Percentiles rank a stretch among this genome's conserved stretches.
These are phyloP conservation scores for Acanthosoma haemorrhoidale DNA, from an alignment of 2,888 invertebrate species.

Conservation along the genomic window DNA sequence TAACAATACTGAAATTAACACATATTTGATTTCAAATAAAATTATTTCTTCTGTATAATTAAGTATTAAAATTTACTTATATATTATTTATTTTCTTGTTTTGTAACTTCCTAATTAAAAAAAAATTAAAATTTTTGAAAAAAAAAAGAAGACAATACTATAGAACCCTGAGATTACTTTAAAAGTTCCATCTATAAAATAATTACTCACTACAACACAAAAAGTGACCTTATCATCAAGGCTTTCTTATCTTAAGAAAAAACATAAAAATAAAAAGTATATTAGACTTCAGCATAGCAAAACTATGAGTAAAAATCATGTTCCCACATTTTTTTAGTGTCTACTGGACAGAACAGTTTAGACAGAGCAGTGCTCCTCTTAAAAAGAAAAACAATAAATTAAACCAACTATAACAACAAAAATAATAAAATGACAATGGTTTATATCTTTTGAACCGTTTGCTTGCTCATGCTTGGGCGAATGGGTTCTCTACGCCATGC, in stretches of 20 bases:
- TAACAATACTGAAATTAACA: background rate
- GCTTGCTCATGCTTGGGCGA: conserved; percentile 31
- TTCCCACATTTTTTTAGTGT: background rate
- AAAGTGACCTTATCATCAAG: background rate
- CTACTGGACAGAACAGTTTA: background rate
- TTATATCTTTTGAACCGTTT: background rate
- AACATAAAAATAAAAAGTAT: background rate
- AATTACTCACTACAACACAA: background rate
- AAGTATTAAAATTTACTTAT: background rate
- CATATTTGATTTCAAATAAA: background rate
- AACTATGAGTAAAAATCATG: background rate
- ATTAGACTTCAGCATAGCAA: background rate
- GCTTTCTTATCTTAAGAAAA: background rate
- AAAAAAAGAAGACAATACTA: too few relatives aligned
- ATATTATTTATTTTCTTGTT: background rate
- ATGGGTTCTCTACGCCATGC: conserved; percentile 33
- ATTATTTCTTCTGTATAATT: background rate
- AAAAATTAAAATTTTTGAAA: background rate
- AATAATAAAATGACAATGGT: background rate
- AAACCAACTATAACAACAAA: background rate
- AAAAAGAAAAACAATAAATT: background rate
- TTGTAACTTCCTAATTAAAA: background rate
- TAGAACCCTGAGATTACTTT: background rate
- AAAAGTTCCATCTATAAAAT: background rate
- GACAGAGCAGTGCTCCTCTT: background rate